Conservation (phyloP, 2,113 vertebrate genomes). For the Chamaetylas fuelleborni region DNA sequence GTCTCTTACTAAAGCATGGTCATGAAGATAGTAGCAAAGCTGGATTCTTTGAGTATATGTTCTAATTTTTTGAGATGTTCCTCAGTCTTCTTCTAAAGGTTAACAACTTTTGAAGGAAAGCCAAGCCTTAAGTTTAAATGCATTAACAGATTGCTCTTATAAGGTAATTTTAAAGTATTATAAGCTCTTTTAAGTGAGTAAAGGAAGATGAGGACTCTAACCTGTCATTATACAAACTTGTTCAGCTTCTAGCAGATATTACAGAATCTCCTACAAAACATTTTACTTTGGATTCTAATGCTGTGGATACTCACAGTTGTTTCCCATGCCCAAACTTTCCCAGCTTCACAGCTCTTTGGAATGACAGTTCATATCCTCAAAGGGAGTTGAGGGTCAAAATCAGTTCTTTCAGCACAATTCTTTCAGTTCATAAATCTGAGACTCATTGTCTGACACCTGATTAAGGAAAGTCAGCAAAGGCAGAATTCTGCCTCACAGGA, state of each 20-base stretch:
- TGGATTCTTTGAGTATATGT: not conserved
- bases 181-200: not conserved
- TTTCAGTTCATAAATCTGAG: not conserved
- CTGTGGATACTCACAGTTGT: not conserved
- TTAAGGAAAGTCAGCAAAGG: not conserved
- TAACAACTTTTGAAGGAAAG: not conserved
- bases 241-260: not conserved
- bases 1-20: not conserved
- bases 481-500: not conserved
- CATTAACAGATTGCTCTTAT: not conserved
- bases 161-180: not conserved
- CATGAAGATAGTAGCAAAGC: not conserved
- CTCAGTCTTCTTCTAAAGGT: not conserved
- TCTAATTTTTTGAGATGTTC: not conserved
- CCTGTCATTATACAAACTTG: not conserved
- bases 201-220: not conserved
- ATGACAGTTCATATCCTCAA: not conserved
- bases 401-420: not conserved
- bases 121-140: not conserved
- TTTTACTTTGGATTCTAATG: not conserved
- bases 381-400: not conserved
- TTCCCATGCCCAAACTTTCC: not conserved
- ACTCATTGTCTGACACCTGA: not conserved
- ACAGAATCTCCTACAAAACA: not conserved
- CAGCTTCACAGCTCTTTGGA: not conserved